A percentile compares a stretch with the other conserved stretches of the same genome.
These are phyloP conservation scores for Sepiola atlantica DNA, from an alignment of 2,888 invertebrate species.

Conservation along the genomic window DNA sequence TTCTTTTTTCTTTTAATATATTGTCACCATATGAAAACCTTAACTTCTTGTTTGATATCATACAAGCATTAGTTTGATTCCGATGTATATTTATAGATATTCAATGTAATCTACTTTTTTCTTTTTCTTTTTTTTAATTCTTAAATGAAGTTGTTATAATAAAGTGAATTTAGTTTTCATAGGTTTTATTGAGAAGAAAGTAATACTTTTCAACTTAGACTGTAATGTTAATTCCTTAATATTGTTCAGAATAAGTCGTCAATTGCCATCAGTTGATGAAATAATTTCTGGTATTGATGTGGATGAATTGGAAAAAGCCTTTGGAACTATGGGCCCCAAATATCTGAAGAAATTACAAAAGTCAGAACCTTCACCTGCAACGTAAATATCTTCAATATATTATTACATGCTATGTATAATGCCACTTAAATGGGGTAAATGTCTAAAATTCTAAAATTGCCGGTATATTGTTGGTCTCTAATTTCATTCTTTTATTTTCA, in stretches of 20 bases:
- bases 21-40: no score
- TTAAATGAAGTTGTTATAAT: neutral
- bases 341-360: conserved; percentile 83
- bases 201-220: neutral
- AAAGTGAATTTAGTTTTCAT: neutral
- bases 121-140: no score
- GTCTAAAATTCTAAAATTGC: neutral
- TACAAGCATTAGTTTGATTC: no score
- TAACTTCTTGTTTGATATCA: no score
- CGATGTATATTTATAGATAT: neutral
- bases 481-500: no score
- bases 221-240: conserved; percentile 39
- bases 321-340: conserved; percentile 87
- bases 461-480: no score
- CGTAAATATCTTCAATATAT: conserved; percentile 56
- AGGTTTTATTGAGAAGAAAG: no score
- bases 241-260: conserved; percentile 78
- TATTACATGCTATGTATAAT: no score
- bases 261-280: conserved; percentile 81
- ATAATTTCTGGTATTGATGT: conserved; percentile 81
- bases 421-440: neutral
- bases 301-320: conserved; percentile 86
- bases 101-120: neutral
- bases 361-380: conserved; percentile 67
- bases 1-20: no score